Conservation (phyloP, 1,140 invertebrate species). For the Phortica variegata region DNA sequence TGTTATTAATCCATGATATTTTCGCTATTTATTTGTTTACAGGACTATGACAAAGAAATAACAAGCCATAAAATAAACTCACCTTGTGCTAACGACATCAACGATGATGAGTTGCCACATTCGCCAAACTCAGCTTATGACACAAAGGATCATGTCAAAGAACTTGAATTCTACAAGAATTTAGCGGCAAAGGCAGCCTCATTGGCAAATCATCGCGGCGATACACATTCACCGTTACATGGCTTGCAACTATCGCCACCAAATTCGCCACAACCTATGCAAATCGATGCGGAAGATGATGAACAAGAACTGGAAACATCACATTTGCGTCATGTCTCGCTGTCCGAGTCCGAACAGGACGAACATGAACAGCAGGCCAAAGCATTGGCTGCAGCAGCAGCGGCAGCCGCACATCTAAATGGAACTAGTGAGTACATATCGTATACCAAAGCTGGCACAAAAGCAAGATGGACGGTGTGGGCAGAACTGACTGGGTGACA, state of each 20-base stretch:
- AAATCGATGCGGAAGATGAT: conserved; percentile 43
- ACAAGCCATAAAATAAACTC: conserved; percentile 48
- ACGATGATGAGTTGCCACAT: conserved; percentile 22
- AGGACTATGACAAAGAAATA: conserved; percentile 53
- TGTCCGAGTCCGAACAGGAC: conserved; percentile 19
- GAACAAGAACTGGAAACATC: conserved; percentile 23
- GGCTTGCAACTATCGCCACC: conserved; percentile 14
- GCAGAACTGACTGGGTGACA: too few relatives aligned
- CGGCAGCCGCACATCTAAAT: conserved; percentile 64
- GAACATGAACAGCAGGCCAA: conserved; percentile 56
- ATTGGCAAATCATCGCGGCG: conserved; percentile 36
- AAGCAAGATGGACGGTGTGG: too few relatives aligned
- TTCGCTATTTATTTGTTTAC: conserved; percentile 3
- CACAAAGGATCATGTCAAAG: conserved; percentile 47
- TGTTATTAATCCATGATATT: too few relatives aligned
- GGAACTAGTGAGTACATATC: conserved; percentile 72
- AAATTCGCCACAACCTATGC: conserved; percentile 44
- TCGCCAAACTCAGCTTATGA: conserved; percentile 32
- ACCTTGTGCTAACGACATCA: conserved; percentile 16
- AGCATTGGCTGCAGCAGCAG: conserved; percentile 50
- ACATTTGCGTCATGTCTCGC: conserved; percentile 5
- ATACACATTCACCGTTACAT: conserved; percentile 10
- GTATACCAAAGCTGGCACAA: conserved; percentile 37
- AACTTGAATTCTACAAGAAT: conserved; percentile 52
- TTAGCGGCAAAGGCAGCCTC: conserved; percentile 49